These are phyloP conservation scores for Neomicropteryx cornuta DNA, from an alignment of 1,140 invertebrate genomes.

Conservation along the genomic window DNA sequence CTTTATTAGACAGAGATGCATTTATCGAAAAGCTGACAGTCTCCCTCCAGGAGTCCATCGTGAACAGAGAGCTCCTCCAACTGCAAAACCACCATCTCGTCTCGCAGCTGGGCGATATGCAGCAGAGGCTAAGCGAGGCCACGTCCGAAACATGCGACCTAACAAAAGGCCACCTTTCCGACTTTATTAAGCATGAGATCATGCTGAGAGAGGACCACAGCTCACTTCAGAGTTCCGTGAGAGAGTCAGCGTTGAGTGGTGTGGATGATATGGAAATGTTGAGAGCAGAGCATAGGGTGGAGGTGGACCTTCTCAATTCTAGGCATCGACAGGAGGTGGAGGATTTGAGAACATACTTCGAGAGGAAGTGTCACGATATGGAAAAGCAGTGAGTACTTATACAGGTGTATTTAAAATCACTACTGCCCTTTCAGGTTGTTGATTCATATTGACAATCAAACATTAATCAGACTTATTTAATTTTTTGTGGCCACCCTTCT, in stretches of 20 bases:
- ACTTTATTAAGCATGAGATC: slow-evolving; percentile 33
- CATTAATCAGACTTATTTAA: not conserved
- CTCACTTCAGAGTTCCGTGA: slow-evolving; percentile 29
- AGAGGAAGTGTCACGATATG: slow-evolving; percentile 62
- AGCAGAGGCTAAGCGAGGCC: slow-evolving; percentile 43
- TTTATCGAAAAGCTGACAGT: slow-evolving; percentile 48
- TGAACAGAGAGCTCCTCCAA: slow-evolving; percentile 45
- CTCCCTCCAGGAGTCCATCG: slow-evolving; percentile 44
- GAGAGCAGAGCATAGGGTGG: slow-evolving; percentile 39
- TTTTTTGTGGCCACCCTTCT: no score
- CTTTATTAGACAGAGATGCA: slow-evolving; percentile 42
- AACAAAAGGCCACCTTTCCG: slow-evolving; percentile 29
- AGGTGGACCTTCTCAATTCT: no score
- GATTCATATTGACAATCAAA: no score
- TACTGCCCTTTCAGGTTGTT: no score
- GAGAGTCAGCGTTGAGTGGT: slow-evolving; percentile 36
- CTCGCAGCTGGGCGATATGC: slow-evolving; percentile 47
- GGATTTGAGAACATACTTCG: slow-evolving; percentile 64
- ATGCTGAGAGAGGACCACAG: slow-evolving; percentile 32
- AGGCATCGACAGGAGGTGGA: slow-evolving; percentile 65
- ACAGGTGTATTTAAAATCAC: slow-evolving; percentile 1
- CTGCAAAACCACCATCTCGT: slow-evolving; percentile 46
- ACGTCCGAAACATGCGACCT: slow-evolving; percentile 35
- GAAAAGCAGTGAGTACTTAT: slow-evolving; percentile 51
- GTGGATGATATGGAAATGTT: slow-evolving; percentile 39